Evolutionary conservation across 1,140 invertebrate genomes (phyloP), one percentile per base, ranked within the genome.

Genomic region (Sweltsa coloradensis): DNA sequence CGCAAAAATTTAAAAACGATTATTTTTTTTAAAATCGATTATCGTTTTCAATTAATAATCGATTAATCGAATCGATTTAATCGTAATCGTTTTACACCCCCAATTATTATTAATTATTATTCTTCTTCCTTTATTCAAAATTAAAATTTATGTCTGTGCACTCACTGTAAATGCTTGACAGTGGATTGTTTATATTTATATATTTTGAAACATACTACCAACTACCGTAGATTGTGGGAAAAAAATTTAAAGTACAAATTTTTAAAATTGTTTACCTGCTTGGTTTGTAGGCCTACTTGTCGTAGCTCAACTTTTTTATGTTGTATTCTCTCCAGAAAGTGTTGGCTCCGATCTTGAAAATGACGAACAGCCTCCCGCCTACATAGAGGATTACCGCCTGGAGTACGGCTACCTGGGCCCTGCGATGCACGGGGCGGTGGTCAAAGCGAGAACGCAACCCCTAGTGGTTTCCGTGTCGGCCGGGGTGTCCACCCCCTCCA

Each of bases 391-490:
- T 11, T 97, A 93, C 60, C 88, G 79, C 63, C 68, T 67, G 41
- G 89, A 93, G 54, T 94, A 80, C 68, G 90, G 89, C 1, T 90
- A 88, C 57, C 66, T 94, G 40, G 93, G 91, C 1, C 77, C 79
- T 1, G 72, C 82, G 21, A 69, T 97, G 23, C 88, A 90, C 60
- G 71, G 77, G 48, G 82, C 80, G 36, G 87, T 94, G 21, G 72
- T 80, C 23, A 91, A 91, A 68, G 75, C 82, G 29, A 73, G 86
- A 48, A 71, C 73, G 41, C 76, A 78, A 50, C 73, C 74, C 18
- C 61, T 2, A 57, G 54, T n/a, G n/a, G n/a, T n/a, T n/a, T n/a
- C n/a, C n/a, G 7, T 54, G 58, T 22, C 62, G 59, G 34, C 75
- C n/a, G n/a, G n/a, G n/a, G n/a, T n/a, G n/a, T 3, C 43, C 9